phyloP scores from a whole-genome alignment of 1,140 invertebrate genomes.

The Brachionus calyciflorus region DNA sequence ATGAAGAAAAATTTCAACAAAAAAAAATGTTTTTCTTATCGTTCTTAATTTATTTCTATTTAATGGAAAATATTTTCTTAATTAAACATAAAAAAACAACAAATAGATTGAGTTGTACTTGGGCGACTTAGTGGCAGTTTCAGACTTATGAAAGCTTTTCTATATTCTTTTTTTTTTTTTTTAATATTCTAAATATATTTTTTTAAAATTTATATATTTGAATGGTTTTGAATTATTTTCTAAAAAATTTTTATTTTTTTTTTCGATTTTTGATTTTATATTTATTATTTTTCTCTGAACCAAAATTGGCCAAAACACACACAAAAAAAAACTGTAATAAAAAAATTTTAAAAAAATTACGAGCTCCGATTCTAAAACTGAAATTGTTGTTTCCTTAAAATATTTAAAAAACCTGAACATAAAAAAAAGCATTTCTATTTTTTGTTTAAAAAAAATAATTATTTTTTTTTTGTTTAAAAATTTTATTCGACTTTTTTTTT shows the following conservation, averaged over 20 bases:
- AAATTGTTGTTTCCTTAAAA: background rate
- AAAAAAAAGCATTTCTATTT: constrained; percentile 37
- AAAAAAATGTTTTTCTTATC: background rate
- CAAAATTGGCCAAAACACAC: background rate
- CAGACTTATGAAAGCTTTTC: background rate
- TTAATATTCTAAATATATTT: background rate
- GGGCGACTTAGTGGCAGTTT: no score
- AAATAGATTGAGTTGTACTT: no score
- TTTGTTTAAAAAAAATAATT: background rate
- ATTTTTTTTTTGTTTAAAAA: constrained; percentile 18
- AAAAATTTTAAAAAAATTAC: constrained; percentile 13
- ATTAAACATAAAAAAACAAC: no score
- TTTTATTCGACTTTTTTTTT: background rate
- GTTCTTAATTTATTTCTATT: constrained; percentile 36
- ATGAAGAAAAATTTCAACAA: background rate
- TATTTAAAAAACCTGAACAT: constrained; percentile 1
- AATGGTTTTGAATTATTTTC: background rate
- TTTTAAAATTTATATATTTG: background rate
- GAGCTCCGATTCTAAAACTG: constrained; percentile 32
- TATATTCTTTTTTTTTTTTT: background rate
- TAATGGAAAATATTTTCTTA: constrained; percentile 30
- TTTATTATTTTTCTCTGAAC: background rate
- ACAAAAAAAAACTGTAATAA: no score
- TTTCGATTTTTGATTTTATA: constrained; percentile 9
- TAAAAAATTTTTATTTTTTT: no score